Evolutionary conservation across 2,888 invertebrate species (phyloP).

Genomic region (Tachystola acroxantha): DNA sequence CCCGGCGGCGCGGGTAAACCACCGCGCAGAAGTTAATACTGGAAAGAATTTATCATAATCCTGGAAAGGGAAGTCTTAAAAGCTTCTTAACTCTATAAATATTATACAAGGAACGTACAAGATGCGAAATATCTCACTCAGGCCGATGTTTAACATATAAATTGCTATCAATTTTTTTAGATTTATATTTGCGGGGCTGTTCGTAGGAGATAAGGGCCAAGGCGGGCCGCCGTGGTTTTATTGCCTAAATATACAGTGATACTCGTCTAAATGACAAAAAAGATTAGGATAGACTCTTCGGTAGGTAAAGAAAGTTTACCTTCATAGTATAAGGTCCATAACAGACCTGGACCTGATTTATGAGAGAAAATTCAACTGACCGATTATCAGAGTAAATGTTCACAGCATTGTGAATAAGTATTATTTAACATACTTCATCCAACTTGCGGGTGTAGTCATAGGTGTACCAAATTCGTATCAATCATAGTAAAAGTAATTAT

Average conservation of each 20-base stretch:
- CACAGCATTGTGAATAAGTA: too few relatives aligned
- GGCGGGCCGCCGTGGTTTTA: conserved; percentile 42
- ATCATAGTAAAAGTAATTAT: too few relatives aligned
- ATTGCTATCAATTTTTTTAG: conserved; percentile 65
- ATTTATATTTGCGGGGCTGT: conserved; percentile 53
- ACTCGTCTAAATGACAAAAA: conserved; percentile 40
- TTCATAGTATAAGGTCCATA: too few relatives aligned
- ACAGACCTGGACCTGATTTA: too few relatives aligned
- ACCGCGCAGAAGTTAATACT: conserved; percentile 18
- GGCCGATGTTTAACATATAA: conserved; percentile 69
- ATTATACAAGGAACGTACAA: conserved; percentile 40
- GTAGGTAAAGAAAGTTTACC: too few relatives aligned
- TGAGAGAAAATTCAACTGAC: too few relatives aligned
- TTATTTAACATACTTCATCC: too few relatives aligned
- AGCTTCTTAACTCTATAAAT: conserved; percentile 22
- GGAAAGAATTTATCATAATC: conserved; percentile 21
- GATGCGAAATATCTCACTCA: conserved; percentile 59
- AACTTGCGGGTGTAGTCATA: too few relatives aligned
- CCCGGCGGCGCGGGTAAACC: conserved; percentile 8
- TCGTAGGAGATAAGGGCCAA: conserved; percentile 47
- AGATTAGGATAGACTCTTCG: too few relatives aligned
- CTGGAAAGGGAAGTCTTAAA: conserved; percentile 17
- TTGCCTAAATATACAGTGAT: conserved; percentile 45
- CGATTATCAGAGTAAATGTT: too few relatives aligned
- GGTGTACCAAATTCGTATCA: too few relatives aligned